Evolutionary conservation across 2,113 vertebrate species (phyloP).

Genomic region (Damaliscus lunatus): DNA sequence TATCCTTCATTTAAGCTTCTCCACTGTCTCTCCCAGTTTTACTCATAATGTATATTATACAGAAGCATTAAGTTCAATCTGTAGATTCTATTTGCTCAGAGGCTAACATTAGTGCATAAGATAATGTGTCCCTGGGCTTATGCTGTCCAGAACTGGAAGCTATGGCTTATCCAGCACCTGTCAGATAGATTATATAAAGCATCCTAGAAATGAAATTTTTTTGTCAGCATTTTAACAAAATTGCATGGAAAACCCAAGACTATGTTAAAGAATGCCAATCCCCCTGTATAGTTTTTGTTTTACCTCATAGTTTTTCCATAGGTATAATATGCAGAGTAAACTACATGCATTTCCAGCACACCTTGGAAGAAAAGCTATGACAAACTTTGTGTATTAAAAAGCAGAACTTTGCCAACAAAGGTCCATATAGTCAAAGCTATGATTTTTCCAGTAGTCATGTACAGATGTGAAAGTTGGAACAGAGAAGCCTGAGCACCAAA

Average conservation of each 20-base stretch:
- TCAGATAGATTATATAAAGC: neutral
- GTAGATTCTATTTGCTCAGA: neutral
- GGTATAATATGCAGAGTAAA: neutral
- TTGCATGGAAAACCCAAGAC: neutral
- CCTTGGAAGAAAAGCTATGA: neutral
- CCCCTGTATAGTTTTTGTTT: neutral
- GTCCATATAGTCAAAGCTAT: neutral
- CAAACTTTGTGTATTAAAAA: neutral
- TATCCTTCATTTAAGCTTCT: neutral
- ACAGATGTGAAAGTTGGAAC: neutral
- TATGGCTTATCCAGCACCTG: neutral
- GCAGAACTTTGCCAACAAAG: neutral
- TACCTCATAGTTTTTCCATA: neutral
- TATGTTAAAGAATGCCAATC: neutral
- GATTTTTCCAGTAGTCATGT: neutral
- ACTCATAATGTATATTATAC: neutral
- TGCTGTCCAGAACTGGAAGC: too few relatives aligned
- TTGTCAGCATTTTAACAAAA: neutral
- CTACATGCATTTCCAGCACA: neutral
- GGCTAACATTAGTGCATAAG: neutral
- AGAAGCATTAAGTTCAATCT: neutral
- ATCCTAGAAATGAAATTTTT: neutral
- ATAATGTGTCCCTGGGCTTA: too few relatives aligned
- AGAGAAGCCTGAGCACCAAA: neutral
- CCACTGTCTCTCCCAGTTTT: neutral